Evolutionary conservation across 2,888 invertebrate genomes (phyloP), one percentile per base, ranked within the genome.

Genomic region (Platerodrilus igneus): DNA sequence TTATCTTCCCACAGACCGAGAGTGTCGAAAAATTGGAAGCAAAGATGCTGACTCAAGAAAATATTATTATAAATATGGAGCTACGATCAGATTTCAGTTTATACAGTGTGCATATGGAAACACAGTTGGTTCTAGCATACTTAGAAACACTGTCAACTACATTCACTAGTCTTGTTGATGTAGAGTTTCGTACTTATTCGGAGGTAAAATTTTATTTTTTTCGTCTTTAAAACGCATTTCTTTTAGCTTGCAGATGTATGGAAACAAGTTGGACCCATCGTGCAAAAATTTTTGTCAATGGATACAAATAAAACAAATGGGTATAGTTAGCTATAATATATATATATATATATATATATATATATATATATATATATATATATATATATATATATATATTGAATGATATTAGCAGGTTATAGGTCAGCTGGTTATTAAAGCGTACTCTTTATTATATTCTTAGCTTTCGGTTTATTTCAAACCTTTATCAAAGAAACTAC

Each of bases 101-200:
- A 26, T 75, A 77, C 53, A 79, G 79, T 59, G 70, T 78, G 10
- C 73, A 78, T 51, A 72, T 77, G 70, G 79, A 79, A 56, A 78
- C 78, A 0, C 76, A 77, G 50, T 61, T 79, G 21, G 77, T 77
- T 3, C 76, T 76, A 50, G 71, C 75, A 3, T 76, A 79, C 62
- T 66, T 79, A 37, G 76, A 76, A 56, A 75, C 77, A 23, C 64
- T 79, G 14, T 75, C 77, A 1, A 69, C 74, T 2, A 76, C 78
- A 42, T 59, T 79, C 25, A 72, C 74, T 47, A 74, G 74, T 47
- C 69, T 78, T 43, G 73, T 77, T 3, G 70, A 68, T 34, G 71
- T 76, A 15, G 73, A 74, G 56, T 71, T 74, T 17, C 66, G 68
- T 18, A 70, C 74, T 4, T 75, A 77, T 58, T 68, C 71, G 3